phyloP scores from a whole-genome alignment of 1,140 invertebrate species.

The Sarcophaga bullata region DNA sequence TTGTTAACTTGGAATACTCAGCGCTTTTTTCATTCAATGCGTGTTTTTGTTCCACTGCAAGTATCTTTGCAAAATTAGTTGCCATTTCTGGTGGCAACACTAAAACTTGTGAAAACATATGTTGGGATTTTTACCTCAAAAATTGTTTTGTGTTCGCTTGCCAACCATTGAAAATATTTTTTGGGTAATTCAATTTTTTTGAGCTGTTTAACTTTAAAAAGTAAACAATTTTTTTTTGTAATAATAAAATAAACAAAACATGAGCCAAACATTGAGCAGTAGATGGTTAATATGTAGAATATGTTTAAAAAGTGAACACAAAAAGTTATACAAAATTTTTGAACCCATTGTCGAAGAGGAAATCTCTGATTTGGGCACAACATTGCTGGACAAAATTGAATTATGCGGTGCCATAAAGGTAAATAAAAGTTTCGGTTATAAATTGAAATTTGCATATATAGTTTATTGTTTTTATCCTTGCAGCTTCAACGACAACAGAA shows the following conservation, averaged over 20 bases:
- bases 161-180: constrained; percentile 17
- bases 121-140: neutral
- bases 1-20: too few species aligned
- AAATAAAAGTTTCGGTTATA: constrained; percentile 43
- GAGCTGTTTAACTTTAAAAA: neutral
- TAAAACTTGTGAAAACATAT: neutral
- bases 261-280: neutral
- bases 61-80: neutral
- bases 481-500: constrained; percentile 47
- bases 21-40: too few species aligned
- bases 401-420: neutral
- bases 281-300: constrained; percentile 50
- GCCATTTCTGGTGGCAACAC: neutral
- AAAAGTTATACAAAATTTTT: constrained; percentile 50
- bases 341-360: constrained; percentile 23
- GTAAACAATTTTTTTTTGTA: neutral
- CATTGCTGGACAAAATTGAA: constrained; percentile 29
- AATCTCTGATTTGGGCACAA: constrained; percentile 38
- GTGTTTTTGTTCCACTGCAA: too few species aligned
- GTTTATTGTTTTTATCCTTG: neutral
- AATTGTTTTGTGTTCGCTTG: neutral
- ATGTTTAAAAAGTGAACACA: constrained; percentile 50
- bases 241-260: neutral
- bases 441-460: constrained; percentile 1
- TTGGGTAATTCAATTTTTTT: constrained; percentile 11